A percentile compares a stretch with the other conserved stretches of the same genome.
phyloP scores from a whole-genome alignment of 37 sponge, comb jelly and placozoan genomes.

The Eunapius fragilis region DNA sequence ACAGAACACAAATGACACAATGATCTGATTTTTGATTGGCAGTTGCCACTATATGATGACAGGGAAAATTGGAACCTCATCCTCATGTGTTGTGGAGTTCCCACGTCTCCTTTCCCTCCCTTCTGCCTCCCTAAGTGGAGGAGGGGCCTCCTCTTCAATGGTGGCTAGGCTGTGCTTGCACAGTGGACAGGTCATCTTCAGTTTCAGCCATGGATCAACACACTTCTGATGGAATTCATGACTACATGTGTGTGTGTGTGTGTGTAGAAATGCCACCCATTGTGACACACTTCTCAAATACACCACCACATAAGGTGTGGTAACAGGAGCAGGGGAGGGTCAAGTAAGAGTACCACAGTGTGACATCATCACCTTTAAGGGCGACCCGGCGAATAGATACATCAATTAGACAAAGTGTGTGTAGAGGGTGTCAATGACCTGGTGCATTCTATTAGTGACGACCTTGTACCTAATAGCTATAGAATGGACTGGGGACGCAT shows the following conservation, averaged over 20 bases:
- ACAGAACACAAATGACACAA: not conserved
- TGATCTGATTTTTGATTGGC: not conserved
- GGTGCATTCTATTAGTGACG: not conserved
- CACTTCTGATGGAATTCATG: slow-evolving; percentile 96
- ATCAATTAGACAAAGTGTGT: not conserved
- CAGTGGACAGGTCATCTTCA: slow-evolving; percentile 91
- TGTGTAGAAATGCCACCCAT: too few species aligned
- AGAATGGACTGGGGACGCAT: too few species aligned
- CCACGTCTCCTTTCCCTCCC: not conserved
- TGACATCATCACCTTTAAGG: too few species aligned
- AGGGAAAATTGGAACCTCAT: not conserved
- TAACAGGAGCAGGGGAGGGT: too few species aligned
- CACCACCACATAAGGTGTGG: not conserved
- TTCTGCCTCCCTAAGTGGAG: not conserved
- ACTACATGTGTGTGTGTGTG: slow-evolving; percentile 26
- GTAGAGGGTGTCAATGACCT: not conserved
- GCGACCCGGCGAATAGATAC: too few species aligned
- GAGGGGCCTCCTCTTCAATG: not conserved
- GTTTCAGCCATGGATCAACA: slow-evolving; percentile 92
- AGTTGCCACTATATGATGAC: not conserved
- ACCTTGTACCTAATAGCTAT: too few species aligned
- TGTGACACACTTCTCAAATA: not conserved
- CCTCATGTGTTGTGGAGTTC: not conserved
- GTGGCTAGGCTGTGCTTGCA: slow-evolving; percentile 57
- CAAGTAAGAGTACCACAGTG: too few species aligned